Conservation (phyloP, 2,797 vertebrate species). For the Hippoglossus hippoglossus region DNA sequence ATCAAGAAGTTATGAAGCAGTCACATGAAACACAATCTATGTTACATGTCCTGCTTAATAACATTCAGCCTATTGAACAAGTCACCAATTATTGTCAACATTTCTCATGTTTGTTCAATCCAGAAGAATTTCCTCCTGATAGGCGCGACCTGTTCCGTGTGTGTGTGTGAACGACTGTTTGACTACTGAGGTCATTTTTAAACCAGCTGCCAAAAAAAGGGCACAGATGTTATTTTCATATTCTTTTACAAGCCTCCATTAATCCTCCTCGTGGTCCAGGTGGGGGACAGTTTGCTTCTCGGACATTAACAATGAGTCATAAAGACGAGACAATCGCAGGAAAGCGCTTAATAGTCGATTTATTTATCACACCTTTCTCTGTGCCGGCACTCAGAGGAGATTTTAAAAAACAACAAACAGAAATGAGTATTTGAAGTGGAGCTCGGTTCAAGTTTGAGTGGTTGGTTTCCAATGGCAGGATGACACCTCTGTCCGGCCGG, state of each 20-base stretch:
- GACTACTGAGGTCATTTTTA: not conserved
- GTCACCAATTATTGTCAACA: too few relatives aligned
- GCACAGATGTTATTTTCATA: constrained; percentile 37
- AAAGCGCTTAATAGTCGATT: constrained; percentile 36
- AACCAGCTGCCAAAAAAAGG: constrained; percentile 33
- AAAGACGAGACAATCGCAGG: constrained; percentile 43
- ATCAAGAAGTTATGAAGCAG: too few relatives aligned
- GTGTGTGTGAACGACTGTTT: not conserved
- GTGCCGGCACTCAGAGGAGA: constrained; percentile 1
- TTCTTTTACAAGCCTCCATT: constrained; percentile 24
- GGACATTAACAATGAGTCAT: constrained; percentile 40
- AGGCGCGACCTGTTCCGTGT: not conserved
- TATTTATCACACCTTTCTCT: constrained; percentile 27
- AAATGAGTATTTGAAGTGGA: constrained; percentile 27
- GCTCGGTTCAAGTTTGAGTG: constrained; percentile 26
- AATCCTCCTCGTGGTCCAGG: constrained; percentile 30
- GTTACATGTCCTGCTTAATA: too few relatives aligned
- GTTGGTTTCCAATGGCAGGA: constrained; percentile 18
- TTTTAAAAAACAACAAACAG: not conserved
- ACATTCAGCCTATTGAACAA: too few relatives aligned
- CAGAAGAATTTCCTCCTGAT: too few relatives aligned
- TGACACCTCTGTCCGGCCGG: constrained; percentile 17
- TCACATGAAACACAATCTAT: too few relatives aligned
- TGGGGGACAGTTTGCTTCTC: constrained; percentile 19
- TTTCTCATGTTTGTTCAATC: too few relatives aligned